Evolutionary conservation across 2,113 vertebrate genomes (phyloP).

Genomic region (Dromaius novaehollandiae): DNA sequence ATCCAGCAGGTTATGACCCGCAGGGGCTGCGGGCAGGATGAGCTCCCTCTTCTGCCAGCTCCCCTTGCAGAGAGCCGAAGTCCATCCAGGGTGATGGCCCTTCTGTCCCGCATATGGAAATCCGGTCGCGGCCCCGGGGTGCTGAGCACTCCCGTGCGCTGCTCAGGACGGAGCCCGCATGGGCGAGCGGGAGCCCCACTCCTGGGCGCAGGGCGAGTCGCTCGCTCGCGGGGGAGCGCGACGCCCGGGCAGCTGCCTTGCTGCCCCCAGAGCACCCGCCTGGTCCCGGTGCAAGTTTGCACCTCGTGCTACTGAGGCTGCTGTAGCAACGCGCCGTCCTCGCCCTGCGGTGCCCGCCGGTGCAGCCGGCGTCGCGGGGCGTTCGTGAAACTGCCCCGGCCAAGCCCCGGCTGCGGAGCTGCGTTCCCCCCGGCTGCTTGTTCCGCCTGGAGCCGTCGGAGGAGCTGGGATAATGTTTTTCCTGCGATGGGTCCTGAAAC

Average conservation of each 20-base stretch:
- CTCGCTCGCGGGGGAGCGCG: neutral
- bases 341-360: neutral
- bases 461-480: neutral
- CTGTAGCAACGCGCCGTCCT: neutral
- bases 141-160: neutral
- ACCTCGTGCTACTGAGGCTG: rapidly evolving
- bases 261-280: neutral
- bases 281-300: neutral
- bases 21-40: neutral
- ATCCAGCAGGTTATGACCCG: neutral
- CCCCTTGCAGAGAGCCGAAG: neutral
- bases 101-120: neutral
- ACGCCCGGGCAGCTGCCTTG: rapidly evolving
- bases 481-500: neutral
- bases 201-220: rapidly evolving
- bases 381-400: rapidly evolving
- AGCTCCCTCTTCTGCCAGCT: neutral
- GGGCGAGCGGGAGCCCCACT: neutral
- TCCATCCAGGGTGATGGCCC: neutral
- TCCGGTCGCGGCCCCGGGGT: neutral
- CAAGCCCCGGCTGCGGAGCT: neutral
- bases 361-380: rapidly evolving
- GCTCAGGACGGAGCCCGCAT: rapidly evolving
- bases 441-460: neutral
- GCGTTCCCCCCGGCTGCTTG: neutral